Evolutionary conservation across 2,888 invertebrate genomes (phyloP).

Genomic region (Rhyacophila evoluta): DNA sequence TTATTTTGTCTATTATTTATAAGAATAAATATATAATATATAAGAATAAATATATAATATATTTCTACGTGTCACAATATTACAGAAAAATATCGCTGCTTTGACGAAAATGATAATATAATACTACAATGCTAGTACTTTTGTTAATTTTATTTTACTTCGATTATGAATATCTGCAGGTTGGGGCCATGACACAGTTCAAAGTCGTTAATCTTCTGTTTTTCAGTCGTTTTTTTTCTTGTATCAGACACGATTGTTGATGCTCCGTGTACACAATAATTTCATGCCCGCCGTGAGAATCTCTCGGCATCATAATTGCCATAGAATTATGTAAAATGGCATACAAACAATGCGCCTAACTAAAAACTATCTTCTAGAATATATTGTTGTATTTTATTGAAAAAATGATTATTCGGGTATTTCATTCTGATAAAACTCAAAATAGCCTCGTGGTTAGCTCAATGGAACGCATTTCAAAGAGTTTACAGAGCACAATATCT

Average conservation of each 20-base stretch:
- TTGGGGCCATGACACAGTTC: constrained; percentile 10
- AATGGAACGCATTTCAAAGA: too few species aligned
- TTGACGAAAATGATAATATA: too few species aligned
- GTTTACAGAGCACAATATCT: too few species aligned
- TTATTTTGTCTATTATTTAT: too few species aligned
- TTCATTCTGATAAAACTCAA: neutral
- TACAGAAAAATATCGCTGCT: too few species aligned
- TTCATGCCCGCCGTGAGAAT: neutral
- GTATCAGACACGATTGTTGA: neutral
- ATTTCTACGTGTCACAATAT: too few species aligned
- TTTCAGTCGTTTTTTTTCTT: neutral
- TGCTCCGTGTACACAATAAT: neutral
- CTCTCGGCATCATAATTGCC: neutral
- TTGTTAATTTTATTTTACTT: neutral
- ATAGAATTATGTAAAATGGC: neutral
- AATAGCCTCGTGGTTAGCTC: neutral
- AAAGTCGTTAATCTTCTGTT: constrained; percentile 9
- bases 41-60: too few species aligned
- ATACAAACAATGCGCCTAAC: neutral
- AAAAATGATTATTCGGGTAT: neutral
- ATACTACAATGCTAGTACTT: too few species aligned
- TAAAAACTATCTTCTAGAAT: neutral
- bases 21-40: too few species aligned
- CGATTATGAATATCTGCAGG: neutral
- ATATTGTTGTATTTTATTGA: neutral